Conservation (phyloP, 2,888 invertebrate species). For the Saturnia japonica region DNA sequence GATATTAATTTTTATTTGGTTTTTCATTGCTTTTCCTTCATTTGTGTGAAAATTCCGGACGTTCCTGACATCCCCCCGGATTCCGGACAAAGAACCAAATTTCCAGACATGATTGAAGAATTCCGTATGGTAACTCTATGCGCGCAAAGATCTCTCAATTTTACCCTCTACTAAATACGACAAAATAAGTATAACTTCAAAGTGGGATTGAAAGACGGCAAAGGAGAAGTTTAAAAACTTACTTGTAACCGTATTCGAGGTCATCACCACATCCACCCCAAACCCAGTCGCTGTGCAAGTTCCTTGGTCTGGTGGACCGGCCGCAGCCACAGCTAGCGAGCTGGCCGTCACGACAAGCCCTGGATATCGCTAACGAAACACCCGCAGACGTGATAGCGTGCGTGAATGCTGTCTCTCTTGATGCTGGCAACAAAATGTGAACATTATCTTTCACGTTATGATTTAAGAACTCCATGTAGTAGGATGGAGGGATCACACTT, state of each 20-base stretch:
- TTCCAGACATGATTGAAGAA: no score
- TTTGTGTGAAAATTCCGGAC: no score
- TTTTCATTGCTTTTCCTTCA: no score
- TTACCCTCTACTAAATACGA: no score
- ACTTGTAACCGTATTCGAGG: slow-evolving; percentile 97
- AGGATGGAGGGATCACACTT: no score
- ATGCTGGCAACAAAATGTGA: slow-evolving; percentile 76
- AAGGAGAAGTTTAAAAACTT: slow-evolving; percentile 52
- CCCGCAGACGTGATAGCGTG: slow-evolving; percentile 95
- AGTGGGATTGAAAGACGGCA: not conserved
- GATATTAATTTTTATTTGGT: no score
- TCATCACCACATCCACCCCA: slow-evolving; percentile 99
- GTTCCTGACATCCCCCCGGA: no score
- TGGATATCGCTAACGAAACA: slow-evolving; percentile 92
- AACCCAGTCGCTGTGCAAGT: slow-evolving; percentile 95
- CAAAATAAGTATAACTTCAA: not conserved
- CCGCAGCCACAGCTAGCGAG: slow-evolving; percentile 96
- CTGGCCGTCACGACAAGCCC: slow-evolving; percentile 95
- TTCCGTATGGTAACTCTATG: no score
- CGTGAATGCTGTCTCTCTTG: slow-evolving; percentile 94
- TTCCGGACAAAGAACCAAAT: no score
- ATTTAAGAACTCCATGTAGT: no score
- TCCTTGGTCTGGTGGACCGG: slow-evolving; percentile 89
- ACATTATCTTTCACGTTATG: no score
- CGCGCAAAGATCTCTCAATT: no score